Conservation (phyloP, 2,797 vertebrate species). For the Phoebastria nigripes region DNA sequence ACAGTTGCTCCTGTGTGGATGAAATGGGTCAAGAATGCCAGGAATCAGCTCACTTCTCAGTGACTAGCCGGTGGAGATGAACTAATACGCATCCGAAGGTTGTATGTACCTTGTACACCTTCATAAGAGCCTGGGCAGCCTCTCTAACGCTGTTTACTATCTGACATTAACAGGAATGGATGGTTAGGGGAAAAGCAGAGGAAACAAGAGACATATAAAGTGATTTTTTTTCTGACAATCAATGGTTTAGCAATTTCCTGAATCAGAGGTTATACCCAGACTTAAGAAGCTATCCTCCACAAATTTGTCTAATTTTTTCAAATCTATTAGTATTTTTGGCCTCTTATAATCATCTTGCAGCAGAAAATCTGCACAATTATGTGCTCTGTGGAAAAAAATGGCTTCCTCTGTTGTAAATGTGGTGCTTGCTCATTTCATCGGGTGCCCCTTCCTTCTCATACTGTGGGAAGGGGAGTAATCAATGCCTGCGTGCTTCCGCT, state of each 20-base stretch:
- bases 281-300: background rate
- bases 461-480: background rate
- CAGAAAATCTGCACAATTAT: background rate
- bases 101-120: background rate
- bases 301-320: background rate
- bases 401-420: background rate
- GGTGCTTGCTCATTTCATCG: background rate
- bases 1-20: background rate
- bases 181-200: background rate
- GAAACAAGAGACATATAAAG: background rate
- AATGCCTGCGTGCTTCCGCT: background rate
- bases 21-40: background rate
- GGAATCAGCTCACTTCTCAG: background rate
- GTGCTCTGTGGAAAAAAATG: background rate
- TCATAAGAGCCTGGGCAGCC: background rate
- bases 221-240: background rate
- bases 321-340: background rate
- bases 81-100: background rate
- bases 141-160: background rate
- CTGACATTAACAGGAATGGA: background rate
- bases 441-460: background rate
- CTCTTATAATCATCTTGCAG: background rate
- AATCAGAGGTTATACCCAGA: background rate
- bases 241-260: slow-evolving; percentile 19
- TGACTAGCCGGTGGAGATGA: background rate